phyloP scores from a whole-genome alignment of 2,888 invertebrate species.

The Drosophila emarginata region DNA sequence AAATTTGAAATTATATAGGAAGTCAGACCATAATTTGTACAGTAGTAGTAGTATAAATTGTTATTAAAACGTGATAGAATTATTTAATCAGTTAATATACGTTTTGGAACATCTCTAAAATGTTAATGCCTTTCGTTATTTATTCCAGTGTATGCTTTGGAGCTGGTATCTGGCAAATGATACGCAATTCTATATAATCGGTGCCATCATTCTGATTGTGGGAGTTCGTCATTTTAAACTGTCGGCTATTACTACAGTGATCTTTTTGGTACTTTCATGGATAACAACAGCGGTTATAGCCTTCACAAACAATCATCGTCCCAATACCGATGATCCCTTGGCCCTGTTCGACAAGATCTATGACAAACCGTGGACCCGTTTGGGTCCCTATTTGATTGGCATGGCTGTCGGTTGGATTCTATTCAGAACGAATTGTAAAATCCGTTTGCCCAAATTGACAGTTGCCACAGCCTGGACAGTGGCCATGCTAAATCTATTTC shows the following conservation, averaged over 20 bases:
- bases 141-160: constrained; percentile 92
- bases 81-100: too few relatives aligned
- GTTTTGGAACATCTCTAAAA: too few relatives aligned
- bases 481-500: constrained; percentile 86
- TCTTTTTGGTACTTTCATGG: constrained; percentile 90
- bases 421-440: constrained; percentile 91
- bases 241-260: constrained; percentile 86
- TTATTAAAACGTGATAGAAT: too few relatives aligned
- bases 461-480: constrained; percentile 88
- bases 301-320: constrained; percentile 90
- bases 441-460: constrained; percentile 87
- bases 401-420: constrained; percentile 93
- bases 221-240: constrained; percentile 91
- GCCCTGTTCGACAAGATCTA: constrained; percentile 94
- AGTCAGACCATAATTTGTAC: too few relatives aligned
- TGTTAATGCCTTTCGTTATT: not conserved
- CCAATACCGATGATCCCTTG: constrained; percentile 90
- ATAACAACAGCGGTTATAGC: constrained; percentile 91
- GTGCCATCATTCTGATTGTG: constrained; percentile 90
- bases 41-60: too few relatives aligned
- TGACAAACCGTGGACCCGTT: constrained; percentile 93
- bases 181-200: constrained; percentile 93
- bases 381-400: constrained; percentile 92
- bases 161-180: constrained; percentile 95
- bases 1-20: too few relatives aligned